phyloP scores from a whole-genome alignment of 2,113 vertebrate genomes.

The Oxyruncus cristatus region DNA sequence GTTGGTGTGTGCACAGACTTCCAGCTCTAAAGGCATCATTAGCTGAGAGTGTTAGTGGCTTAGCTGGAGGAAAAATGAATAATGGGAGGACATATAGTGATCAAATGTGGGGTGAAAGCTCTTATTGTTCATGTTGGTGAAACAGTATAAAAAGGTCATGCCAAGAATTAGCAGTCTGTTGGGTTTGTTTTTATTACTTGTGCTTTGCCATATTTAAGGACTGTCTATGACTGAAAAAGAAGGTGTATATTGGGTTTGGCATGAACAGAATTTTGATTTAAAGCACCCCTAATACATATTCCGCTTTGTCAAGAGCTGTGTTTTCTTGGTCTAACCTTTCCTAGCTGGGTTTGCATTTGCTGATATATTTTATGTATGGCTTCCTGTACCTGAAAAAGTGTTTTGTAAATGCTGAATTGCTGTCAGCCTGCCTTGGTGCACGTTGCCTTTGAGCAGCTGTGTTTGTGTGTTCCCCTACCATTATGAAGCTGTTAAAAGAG shows the following conservation, averaged over 20 bases:
- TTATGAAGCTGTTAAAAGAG: slow-evolving; percentile 12
- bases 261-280: not conserved
- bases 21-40: rapidly evolving
- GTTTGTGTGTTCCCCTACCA: not conserved
- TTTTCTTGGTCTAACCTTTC: not conserved
- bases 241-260: not conserved
- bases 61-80: not conserved
- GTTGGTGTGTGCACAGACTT: not conserved
- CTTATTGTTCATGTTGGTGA: rapidly evolving
- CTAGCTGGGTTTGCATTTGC: not conserved
- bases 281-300: not conserved
- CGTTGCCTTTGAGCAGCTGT: not conserved
- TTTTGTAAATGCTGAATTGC: not conserved
- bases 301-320: not conserved
- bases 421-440: not conserved
- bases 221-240: not conserved
- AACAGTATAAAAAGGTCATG: not conserved
- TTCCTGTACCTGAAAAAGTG: not conserved
- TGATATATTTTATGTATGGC: not conserved
- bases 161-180: not conserved
- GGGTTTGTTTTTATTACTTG: not conserved
- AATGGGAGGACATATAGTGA: not conserved
- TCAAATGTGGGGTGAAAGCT: not conserved
- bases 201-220: not conserved
- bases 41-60: not conserved